Evolutionary conservation across 2,113 vertebrate species (phyloP).

Genomic region (Mormyrus lacerda): DNA sequence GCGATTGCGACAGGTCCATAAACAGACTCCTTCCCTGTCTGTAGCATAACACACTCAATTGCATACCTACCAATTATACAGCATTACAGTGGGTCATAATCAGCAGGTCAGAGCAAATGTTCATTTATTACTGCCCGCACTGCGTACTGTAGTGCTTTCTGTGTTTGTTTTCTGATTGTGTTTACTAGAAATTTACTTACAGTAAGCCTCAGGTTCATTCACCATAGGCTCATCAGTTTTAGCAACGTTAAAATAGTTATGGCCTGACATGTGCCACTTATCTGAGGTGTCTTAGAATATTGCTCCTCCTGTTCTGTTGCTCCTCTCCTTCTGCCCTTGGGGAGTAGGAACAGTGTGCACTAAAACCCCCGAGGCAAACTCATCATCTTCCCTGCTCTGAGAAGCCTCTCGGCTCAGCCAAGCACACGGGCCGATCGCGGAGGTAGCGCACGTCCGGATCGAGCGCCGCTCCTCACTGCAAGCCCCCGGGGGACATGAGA

Average conservation of each 20-base stretch:
- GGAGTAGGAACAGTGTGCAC: neutral
- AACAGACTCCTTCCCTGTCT: neutral
- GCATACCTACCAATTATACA: neutral
- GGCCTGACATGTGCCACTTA: neutral
- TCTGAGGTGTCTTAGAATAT: neutral
- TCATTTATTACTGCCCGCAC: neutral
- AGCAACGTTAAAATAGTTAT: neutral
- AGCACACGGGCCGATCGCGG: neutral
- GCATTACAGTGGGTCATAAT: neutral
- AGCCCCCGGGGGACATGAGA: neutral
- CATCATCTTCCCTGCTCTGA: slow-evolving; percentile 6
- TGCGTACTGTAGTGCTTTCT: neutral
- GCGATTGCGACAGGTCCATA: too few species aligned
- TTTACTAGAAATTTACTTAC: neutral
- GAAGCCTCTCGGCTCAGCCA: neutral
- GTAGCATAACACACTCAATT: neutral
- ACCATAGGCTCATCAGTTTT: neutral
- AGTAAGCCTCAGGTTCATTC: neutral
- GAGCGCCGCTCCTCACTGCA: neutral
- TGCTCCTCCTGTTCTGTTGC: neutral
- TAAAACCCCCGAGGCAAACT: neutral
- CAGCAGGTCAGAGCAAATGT: neutral
- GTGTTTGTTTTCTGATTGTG: neutral
- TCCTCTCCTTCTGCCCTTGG: neutral
- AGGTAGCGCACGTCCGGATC: slow-evolving; percentile 1